A percentile compares a stretch with the other conserved stretches of the same genome.
Conservation (phyloP, 2,888 invertebrate genomes). For the Odontomyia ornata region DNA sequence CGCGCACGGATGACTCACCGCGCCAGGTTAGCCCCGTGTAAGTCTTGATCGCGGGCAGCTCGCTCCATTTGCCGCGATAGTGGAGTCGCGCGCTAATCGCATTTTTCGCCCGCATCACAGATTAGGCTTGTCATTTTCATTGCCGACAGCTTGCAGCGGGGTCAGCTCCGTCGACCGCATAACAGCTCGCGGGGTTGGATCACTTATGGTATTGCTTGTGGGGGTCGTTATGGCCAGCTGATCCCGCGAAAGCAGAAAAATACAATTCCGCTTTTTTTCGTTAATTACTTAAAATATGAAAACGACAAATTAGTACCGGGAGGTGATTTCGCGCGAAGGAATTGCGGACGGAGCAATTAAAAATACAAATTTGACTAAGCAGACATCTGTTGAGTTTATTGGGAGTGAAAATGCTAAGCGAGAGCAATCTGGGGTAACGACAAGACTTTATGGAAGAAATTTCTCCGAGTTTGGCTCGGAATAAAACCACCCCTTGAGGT, state of each 20-base stretch:
- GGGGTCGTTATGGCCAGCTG: background rate
- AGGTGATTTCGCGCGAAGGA: too few relatives aligned
- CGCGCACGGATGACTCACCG: background rate
- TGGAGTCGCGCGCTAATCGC: background rate
- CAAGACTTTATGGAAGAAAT: too few relatives aligned
- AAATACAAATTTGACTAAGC: too few relatives aligned
- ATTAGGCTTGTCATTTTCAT: background rate
- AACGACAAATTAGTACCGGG: too few relatives aligned
- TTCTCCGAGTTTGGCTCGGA: too few relatives aligned
- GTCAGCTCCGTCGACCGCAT: background rate
- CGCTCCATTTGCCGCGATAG: constrained; percentile 11
- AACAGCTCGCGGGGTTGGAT: background rate
- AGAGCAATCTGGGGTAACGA: too few relatives aligned
- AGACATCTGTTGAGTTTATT: too few relatives aligned
- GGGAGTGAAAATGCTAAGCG: too few relatives aligned
- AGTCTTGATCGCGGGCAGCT: background rate
- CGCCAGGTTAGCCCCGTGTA: background rate
- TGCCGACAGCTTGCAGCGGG: background rate
- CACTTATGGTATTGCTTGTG: background rate
- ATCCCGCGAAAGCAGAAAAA: background rate
- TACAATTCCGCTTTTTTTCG: too few relatives aligned
- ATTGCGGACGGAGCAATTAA: too few relatives aligned
- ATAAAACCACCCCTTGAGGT: too few relatives aligned
- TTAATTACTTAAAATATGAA: too few relatives aligned
- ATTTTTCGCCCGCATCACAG: background rate